Base-by-base conservation (phyloP, 2,797 vertebrate genomes). In the Macropodus opercularis region DNA sequence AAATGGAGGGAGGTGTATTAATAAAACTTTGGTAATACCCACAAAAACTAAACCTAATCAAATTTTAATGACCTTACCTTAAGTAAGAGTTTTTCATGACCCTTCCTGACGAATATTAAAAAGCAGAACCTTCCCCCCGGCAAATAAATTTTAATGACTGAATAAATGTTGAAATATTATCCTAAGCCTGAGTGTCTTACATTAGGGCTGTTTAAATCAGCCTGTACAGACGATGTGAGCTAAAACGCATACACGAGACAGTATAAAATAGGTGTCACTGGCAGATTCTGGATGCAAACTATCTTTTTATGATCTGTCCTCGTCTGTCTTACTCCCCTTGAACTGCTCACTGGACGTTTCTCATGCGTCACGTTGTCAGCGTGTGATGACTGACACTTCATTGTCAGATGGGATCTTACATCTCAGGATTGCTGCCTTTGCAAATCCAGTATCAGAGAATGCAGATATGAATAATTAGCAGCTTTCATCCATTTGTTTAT, bases 101-200 rank as follows among this genome's bases (percentile, higher is more conserved):
- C 53, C 42, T 64, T 74, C 53, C 57, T 63, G 57, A 63, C 58
- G 65, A 69, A 57, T 80, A 43, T 64, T 6, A 71, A 75, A 67
- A 79, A 54, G 26, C 58, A 31, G 74, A 69, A 84, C 81, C 81
- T 84, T 83, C 69, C 80, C 68, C 50, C 11, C 2, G 67, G 79
- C 65, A 72, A 68, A 75, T 80, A 72, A 47, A 84, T 83, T 78
- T 81, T 88, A 87, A 87, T 84, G 69, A 77, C 49, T 53, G 44
- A 79, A 77, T 87, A 81, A 85, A 82, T 74, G 66, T 71, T 85
- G 70, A 84, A 85, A 81, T 75, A 69, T 62, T 77, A 66, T 72
- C 55, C 51, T 40, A 44, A 64, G 63, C 74, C 56, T 65, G 44
- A 59, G 43, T 48, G 72, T 70, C 62, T 62, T 23, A 47, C 39